Evolutionary conservation across 2,113 vertebrate genomes (phyloP), one percentile per base, ranked within the genome.

Genomic region (Larimichthys polyactis): DNA sequence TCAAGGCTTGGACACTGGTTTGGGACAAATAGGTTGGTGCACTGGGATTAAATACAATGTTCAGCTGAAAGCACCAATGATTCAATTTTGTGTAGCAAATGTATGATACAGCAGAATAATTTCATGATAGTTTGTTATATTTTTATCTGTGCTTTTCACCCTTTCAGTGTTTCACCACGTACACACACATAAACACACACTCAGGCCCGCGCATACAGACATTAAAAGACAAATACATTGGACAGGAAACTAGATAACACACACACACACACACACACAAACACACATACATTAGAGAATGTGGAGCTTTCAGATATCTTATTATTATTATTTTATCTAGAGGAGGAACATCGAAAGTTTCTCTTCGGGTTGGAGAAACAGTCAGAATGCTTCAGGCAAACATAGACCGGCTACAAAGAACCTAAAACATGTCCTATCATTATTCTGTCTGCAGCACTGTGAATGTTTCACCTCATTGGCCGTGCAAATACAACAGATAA

Each of bases 11-110:
- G 66, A 89, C 78, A 67, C 24, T 9, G 52, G 43, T 79, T 85
- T 7, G 76, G 76, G 71, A 71, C 55, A 49, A 76, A 52, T n/a
- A 54, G 71, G 63, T 69, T 17, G 55, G 64, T 80, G 92, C 75
- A 75, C 66, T 78, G 79, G 79, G 76, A 71, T 74, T 86, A 62
- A 69, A 78, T 87, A 74, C 75, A 55, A 77, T 89, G 77, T 78
- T 92, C 80, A 91, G 66, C 78, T 65, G 75, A 78, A 87, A 91
- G 91, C 89, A 93, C 92, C 89, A 71, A 55, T 81, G 70, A 79
- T 82, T 87, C 48, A 58, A 51, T 27, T 66, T 60, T 81, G 83
- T 83, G 76, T 75, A 87, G 71, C 71, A 68, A 84, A 82, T 69
- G 66, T 87, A 71, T 78, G 74, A 92, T 80, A 86, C 63, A 89